Evolutionary conservation across 1,140 invertebrate genomes (phyloP).

Genomic region (Bombyx mori): ASM3026992v2 NC_085124.1:6462501-6463000

Average conservation of each 20-base stretch:
- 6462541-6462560: constrained; percentile 90
- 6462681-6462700: constrained; percentile 75
- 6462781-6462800: constrained; percentile 53
- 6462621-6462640: constrained; percentile 89
- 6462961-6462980: constrained; percentile 90
- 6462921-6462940: constrained; percentile 91
- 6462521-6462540: constrained; percentile 89
- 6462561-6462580: constrained; percentile 79
- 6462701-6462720: constrained; percentile 54
- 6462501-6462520: constrained; percentile 78
- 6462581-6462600: constrained; percentile 91
- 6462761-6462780: constrained; percentile 34
- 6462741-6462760: constrained; percentile 46
- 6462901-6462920: constrained; percentile 86
- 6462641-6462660: constrained; percentile 72
- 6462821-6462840: constrained; percentile 76
- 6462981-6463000: constrained; percentile 89
- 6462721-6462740: constrained; percentile 49
- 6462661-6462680: constrained; percentile 70
- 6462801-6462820: constrained; percentile 77
- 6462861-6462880: constrained; percentile 87
- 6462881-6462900: constrained; percentile 92
- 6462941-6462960: constrained; percentile 91
- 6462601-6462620: constrained; percentile 90
- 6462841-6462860: constrained; percentile 82